Base-by-base conservation (phyloP, 2,113 vertebrate genomes). In the Sialia sialis region DNA sequence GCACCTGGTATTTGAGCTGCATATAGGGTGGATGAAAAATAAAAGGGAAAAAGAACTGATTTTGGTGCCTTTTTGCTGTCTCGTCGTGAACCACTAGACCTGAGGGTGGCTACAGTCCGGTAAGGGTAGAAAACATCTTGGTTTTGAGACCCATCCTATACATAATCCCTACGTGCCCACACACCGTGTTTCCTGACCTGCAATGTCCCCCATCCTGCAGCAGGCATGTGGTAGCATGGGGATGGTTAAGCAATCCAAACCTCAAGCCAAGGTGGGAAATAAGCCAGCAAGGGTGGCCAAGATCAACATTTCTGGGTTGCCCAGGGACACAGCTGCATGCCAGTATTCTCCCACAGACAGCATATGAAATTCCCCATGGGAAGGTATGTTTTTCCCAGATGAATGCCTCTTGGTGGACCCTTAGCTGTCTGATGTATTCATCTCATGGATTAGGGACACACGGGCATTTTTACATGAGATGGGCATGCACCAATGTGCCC, bases 221-320 rank as follows among this genome's bases (percentile, higher is more conserved):
- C 12, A 6, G 64, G 73, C 30, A 0, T 55, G 60, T 63, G 39
- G 43, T 19, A 81, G 74, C 68, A 56, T 1, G 17, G 74, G 16
- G 30, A n/a, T 39, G 51, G 73, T 89, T 87, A 72, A 75, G 69
- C 60, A 96, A 87, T 22, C 18, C 48, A 75, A 32, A 78, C 52
- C 43, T 60, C 48, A 27, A 60, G 63, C 63, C 51, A 58, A 70
- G 38, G 75, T 58, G 51, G 63, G 79, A 90, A 62, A 26, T 25
- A 54, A 95, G 38, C 62, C 79, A 93, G 85, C 32, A 66, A 55
- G 12, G 11, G 34, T 66, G 59, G 78, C 82, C 70, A 85, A 95
- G 58, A 60, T 85, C 75, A 85, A 49, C 29, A 60, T 12, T 6
- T 4, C 58, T 44, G n/a, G 5, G 12, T 56, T 60, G 19, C 30